Evolutionary conservation across 2,888 invertebrate species (phyloP), one percentile per base, ranked within the genome.

Genomic region (Troilus luridus): DNA sequence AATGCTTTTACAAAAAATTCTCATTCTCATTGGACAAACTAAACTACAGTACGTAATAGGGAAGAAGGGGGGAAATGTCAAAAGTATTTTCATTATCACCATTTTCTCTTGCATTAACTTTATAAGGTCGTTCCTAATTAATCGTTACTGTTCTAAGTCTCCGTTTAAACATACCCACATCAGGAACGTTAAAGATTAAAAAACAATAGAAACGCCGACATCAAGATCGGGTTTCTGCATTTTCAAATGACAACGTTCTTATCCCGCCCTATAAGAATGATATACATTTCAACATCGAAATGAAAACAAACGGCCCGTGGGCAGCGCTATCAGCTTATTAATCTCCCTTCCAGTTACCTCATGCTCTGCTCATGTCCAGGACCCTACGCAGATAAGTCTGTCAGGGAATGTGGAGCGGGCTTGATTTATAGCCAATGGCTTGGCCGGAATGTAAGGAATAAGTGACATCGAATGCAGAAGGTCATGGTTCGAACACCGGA

Each of bases 401-500:
- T 77, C 72, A 41, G 27, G 72, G 41, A 85, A 85, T 85, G 85
- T 58, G 56, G 56, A 85, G 56, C 54, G 56, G 12, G 85, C 85
- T 54, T 85, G 85, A 85, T 85, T 85, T 85, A 85, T 85, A 21
- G 17, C 0, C 72, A 41, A 77, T 41, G 72, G 19, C 41, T 77
- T 72, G 72, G 14, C 72, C 72, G 27, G 72, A 81, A 81, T 81
- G 56, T 85, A 27, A 77, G 85, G 56, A 85, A 85, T 56, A 85
- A 85, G 56, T n/a, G 85, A 85, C 85, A 85, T n/a, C 56, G 56
- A 85, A n/a, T 54, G 85, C 72, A 77, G 72, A 56, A 58, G 85
- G 85, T 85, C 56, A 85, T 54, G 56, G 85, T 85, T 58, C 27
- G 72, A 56, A n/a, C n/a, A n/a, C 85, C 54, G 85, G 85, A 85